These are phyloP conservation scores for Denticeps clupeoides DNA, from an alignment of 2,797 vertebrate genomes.

Conservation along the genomic window DNA sequence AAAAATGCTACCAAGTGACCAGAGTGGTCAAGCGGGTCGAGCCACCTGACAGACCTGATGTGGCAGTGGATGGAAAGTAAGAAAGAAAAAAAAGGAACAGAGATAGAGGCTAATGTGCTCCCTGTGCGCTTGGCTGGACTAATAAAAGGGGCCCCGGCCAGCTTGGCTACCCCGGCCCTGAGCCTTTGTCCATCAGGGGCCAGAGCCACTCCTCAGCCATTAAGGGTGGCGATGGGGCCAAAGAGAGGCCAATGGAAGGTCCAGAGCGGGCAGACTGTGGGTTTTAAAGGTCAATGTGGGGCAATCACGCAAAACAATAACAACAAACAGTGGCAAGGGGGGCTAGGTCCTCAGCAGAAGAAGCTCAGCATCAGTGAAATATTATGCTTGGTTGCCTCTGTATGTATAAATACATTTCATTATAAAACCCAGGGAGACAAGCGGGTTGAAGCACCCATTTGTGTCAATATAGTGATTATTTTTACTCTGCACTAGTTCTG, in stretches of 20 bases:
- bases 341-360: conserved; percentile 74
- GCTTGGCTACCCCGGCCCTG: too few species aligned
- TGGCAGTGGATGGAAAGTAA: conserved; percentile 53
- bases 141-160: conserved; percentile 54
- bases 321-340: conserved; percentile 67
- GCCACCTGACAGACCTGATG: conserved; percentile 62
- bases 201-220: conserved; percentile 50
- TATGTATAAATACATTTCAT: too few species aligned
- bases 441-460: too few species aligned
- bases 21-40: conserved; percentile 44
- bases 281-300: conserved; percentile 63
- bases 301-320: background rate
- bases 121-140: conserved; percentile 79
- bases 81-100: conserved; percentile 48
- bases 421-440: too few species aligned
- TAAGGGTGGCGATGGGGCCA: conserved; percentile 41
- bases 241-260: conserved; percentile 33
- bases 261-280: conserved; percentile 59
- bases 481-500: too few species aligned
- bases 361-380: conserved; percentile 34
- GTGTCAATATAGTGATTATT: too few species aligned
- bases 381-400: too few species aligned
- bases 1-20: conserved; percentile 1
- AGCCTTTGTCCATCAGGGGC: conserved; percentile 60
- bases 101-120: conserved; percentile 74